A percentile compares a stretch with the other conserved stretches of the same genome.
These are phyloP conservation scores for Delphinapterus leucas DNA, from an alignment of 2,113 vertebrate species.

Conservation along the genomic window DNA sequence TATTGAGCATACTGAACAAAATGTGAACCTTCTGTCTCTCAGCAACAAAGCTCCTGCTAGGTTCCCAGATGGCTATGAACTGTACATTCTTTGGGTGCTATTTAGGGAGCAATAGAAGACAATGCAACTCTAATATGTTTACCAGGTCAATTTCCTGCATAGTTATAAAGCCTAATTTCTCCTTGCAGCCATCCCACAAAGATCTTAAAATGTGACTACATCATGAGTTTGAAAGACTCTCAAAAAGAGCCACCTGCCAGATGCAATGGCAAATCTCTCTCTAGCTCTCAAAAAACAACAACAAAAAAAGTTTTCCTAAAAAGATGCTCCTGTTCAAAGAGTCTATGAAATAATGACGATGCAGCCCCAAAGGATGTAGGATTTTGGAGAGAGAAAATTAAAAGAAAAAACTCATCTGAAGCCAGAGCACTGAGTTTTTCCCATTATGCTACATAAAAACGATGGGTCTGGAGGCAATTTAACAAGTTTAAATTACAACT, in stretches of 20 bases:
- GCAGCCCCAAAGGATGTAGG: not conserved
- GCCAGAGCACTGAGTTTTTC: constrained; percentile 31
- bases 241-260: constrained; percentile 1
- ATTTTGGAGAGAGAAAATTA: not conserved
- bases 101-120: not conserved
- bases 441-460: constrained; percentile 36
- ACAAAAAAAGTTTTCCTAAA: not conserved
- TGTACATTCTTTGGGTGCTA: not conserved
- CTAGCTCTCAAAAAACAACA: not conserved
- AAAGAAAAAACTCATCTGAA: constrained; percentile 1
- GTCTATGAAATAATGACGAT: constrained; percentile 17
- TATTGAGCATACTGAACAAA: not conserved
- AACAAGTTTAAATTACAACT: constrained; percentile 71
- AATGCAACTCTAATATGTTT: constrained; percentile 8
- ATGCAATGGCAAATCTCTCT: not conserved
- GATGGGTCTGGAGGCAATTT: constrained; percentile 66
- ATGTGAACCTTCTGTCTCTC: not conserved
- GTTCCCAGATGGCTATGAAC: not conserved
- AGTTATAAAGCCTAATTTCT: constrained; percentile 2
- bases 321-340: not conserved
- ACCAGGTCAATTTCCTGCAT: not conserved
- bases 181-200: not conserved
- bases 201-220: constrained; percentile 4
- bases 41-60: not conserved
- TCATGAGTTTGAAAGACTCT: not conserved